Evolutionary conservation across 2,888 invertebrate genomes (phyloP).

Genomic region (Apoda limacodes): DNA sequence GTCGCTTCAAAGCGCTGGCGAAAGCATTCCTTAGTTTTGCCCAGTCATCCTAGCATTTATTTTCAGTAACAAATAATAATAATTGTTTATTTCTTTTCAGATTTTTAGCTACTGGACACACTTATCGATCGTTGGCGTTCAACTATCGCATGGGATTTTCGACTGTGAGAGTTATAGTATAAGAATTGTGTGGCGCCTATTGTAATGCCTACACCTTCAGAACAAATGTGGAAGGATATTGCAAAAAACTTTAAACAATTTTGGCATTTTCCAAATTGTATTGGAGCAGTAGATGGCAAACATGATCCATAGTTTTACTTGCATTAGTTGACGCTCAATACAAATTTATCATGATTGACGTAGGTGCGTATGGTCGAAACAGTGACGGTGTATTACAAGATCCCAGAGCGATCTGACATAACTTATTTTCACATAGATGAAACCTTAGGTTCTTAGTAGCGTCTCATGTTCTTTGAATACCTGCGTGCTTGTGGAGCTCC

Average conservation of each 20-base stretch:
- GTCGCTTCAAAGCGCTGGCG: constrained; percentile 17
- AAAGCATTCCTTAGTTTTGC: constrained; percentile 19
- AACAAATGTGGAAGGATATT: constrained; percentile 9
- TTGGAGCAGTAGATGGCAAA: constrained; percentile 25
- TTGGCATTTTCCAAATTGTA: constrained; percentile 17
- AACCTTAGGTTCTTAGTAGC: too few species aligned
- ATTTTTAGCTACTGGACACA: constrained; percentile 10
- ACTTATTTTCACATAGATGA: too few species aligned
- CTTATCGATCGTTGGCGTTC: constrained; percentile 8
- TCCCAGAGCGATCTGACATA: too few species aligned
- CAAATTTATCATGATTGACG: constrained; percentile 18
- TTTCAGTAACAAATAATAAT: constrained; percentile 16
- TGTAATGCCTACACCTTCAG: constrained; percentile 9
- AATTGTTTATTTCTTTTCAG: constrained; percentile 9
- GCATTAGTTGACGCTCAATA: constrained; percentile 27
- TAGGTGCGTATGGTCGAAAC: constrained; percentile 15
- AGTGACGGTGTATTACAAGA: constrained; percentile 16
- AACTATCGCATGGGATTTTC: neutral
- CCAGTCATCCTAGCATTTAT: constrained; percentile 19
- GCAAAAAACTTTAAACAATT: constrained; percentile 10
- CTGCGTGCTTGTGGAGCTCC: too few species aligned
- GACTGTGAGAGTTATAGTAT: constrained; percentile 4
- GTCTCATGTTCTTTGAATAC: too few species aligned
- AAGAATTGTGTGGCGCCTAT: neutral
- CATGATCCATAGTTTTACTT: constrained; percentile 24